Base-by-base conservation (phyloP, 2,797 vertebrate species). In the Buceros bicornis region DNA sequence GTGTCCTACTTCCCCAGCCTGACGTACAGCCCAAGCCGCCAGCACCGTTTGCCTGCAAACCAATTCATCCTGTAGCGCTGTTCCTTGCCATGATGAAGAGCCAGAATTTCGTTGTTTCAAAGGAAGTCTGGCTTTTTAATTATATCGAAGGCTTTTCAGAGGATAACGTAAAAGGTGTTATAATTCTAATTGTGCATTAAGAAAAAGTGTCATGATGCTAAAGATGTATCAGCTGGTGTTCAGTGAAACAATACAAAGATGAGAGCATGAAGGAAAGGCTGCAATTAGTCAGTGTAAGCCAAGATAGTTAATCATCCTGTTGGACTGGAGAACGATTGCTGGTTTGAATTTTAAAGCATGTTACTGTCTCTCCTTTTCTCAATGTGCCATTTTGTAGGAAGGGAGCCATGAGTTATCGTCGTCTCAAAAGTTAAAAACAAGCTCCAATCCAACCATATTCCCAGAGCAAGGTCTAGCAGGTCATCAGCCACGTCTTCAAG, bases 311-410 rank as follows among this genome's bases (percentile, higher is more conserved):
- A 86, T 88, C 65, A 84, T 16, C 5, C 10, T 67, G 62, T 24
- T 66, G 57, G 72, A 45, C 94, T 77, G 78, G 4, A 53, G 53
- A 37, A 61, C 80, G 43, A 29, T 6, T 13, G 57, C 62, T 87
- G 76, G 13, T 61, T 85, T 78, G 73, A 95, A 91, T 88, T 89
- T 83, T 85, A 54, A 69, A 85, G 28, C 43, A 83, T 82, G 85
- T 65, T 58, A 70, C 82, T 57, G 74, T 24, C 94, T 74, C 62
- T 70, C 67, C 89, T 88, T 47, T 67, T 65, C 8, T 22, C 89
- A 58, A 22, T 16, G 77, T 62, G 87, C 42, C 90, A 53, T n/a
- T 91, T 50, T 67, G 18, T 28, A 73, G 42, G 60, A 35, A 66
- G 37, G 60, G 76, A 93, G 81, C 37, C 89, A 33, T 79, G 5